These are phyloP conservation scores for Austrofundulus limnaeus DNA, from an alignment of 2,113 vertebrate species.

Conservation along the genomic window DNA sequence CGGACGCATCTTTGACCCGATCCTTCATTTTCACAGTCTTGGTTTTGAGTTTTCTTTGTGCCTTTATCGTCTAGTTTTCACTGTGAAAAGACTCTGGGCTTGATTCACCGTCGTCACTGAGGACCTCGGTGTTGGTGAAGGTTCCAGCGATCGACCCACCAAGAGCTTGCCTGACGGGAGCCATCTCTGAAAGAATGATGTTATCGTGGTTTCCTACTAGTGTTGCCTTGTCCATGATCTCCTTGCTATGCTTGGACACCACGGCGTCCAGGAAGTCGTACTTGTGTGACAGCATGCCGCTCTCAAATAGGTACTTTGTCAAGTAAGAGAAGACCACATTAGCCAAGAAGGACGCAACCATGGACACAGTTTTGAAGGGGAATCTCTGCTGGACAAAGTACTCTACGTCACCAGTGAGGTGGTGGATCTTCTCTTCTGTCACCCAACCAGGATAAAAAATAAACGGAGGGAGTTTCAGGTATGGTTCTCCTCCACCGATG, in stretches of 20 bases:
- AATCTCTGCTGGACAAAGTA: slow-evolving; percentile 87
- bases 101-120: slow-evolving; percentile 83
- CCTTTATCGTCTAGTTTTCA: slow-evolving; percentile 73
- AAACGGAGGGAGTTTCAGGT: slow-evolving; percentile 90
- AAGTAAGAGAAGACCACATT: slow-evolving; percentile 89
- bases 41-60: slow-evolving; percentile 42
- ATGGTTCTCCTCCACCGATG: slow-evolving; percentile 93
- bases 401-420: slow-evolving; percentile 72
- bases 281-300: slow-evolving; percentile 89
- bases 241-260: slow-evolving; percentile 91
- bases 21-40: slow-evolving; percentile 48
- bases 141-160: slow-evolving; percentile 84
- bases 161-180: slow-evolving; percentile 85
- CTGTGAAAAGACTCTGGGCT: slow-evolving; percentile 86
- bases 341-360: slow-evolving; percentile 88
- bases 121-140: slow-evolving; percentile 88
- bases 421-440: slow-evolving; percentile 67
- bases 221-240: slow-evolving; percentile 96
- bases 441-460: slow-evolving; percentile 91
- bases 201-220: slow-evolving; percentile 90
- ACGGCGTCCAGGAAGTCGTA: slow-evolving; percentile 93
- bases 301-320: slow-evolving; percentile 94
- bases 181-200: slow-evolving; percentile 91
- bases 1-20: slow-evolving; percentile 36
- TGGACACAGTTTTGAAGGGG: slow-evolving; percentile 92